Conservation (phyloP, 2,888 invertebrate species). For the Tetropium fuscum region DNA sequence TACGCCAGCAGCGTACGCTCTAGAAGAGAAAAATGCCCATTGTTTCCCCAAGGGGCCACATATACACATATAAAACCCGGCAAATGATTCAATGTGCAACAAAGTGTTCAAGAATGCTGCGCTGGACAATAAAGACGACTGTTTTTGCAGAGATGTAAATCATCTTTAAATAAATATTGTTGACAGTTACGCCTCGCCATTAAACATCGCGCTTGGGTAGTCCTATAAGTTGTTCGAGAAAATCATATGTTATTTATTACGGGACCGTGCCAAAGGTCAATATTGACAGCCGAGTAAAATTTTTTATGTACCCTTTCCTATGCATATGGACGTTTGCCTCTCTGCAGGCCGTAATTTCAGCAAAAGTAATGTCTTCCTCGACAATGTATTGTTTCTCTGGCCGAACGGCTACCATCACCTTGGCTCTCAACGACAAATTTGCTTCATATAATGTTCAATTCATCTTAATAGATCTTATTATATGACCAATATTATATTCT, state of each 20-base stretch:
- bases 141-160: constrained; percentile 53
- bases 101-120: constrained; percentile 23
- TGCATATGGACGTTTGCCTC: neutral
- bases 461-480: no score
- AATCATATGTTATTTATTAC: constrained; percentile 61
- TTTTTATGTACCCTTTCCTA: constrained; percentile 12
- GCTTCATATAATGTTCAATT: no score
- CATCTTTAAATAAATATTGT: constrained; percentile 65
- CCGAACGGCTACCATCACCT: no score
- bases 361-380: constrained; percentile 9
- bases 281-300: constrained; percentile 44
- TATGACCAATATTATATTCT: no score
- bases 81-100: constrained; percentile 14
- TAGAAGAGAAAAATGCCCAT: neutral
- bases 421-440: no score
- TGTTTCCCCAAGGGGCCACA: constrained; percentile 4
- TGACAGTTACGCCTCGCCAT: constrained; percentile 64
- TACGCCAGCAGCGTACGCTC: neutral
- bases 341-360: constrained; percentile 8
- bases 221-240: constrained; percentile 59
- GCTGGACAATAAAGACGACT: constrained; percentile 22
- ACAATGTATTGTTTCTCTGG: constrained; percentile 11
- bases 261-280: constrained; percentile 44
- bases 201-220: constrained; percentile 58
- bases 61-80: constrained; percentile 3